phyloP scores from a whole-genome alignment of 2,797 vertebrate species.

The Phalloptychus januarius region DNA sequence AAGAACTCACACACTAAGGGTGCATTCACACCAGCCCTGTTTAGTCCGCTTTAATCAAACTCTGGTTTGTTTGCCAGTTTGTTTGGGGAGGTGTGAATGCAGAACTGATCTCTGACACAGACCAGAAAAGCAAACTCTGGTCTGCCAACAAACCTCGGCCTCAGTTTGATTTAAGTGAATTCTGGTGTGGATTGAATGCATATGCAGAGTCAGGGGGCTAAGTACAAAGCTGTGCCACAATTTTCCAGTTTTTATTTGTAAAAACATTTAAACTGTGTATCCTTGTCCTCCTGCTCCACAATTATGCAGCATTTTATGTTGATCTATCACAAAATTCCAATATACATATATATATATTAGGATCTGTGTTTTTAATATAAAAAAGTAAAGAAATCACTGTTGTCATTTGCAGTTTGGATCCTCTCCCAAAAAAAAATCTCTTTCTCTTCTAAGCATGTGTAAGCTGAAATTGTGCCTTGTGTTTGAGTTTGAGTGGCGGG shows the following conservation, averaged over 20 bases:
- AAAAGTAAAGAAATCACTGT: neutral
- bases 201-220: neutral
- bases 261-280: neutral
- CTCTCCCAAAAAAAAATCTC: neutral
- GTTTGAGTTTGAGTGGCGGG: slow-evolving; percentile 51
- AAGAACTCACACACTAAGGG: neutral
- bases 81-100: too few relatives aligned
- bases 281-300: neutral
- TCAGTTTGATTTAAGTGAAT: too few relatives aligned
- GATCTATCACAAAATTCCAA: neutral
- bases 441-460: neutral
- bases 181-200: too few relatives aligned
- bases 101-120: neutral
- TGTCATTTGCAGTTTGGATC: neutral
- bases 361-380: neutral
- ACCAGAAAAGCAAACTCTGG: too few relatives aligned
- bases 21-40: neutral
- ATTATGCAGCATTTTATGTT: neutral
- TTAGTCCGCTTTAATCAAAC: too few relatives aligned
- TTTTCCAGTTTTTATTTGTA: neutral
- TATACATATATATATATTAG: neutral
- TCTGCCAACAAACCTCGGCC: too few relatives aligned
- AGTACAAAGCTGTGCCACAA: neutral
- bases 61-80: too few relatives aligned
- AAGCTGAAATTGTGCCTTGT: neutral